phyloP scores from a whole-genome alignment of 2,888 invertebrate species.

The Trachelus tabidus region DNA sequence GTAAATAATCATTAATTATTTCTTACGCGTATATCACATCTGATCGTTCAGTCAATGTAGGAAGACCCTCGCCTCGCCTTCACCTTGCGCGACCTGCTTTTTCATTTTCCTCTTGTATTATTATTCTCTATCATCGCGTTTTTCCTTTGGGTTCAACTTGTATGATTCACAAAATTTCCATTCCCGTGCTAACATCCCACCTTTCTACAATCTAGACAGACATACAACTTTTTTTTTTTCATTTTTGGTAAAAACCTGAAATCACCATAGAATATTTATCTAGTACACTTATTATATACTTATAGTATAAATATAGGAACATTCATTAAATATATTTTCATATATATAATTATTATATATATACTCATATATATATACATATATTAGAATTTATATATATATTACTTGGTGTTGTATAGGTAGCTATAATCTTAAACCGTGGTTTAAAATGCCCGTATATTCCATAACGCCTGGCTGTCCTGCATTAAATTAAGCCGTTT shows the following conservation, averaged over 20 bases:
- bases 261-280: constrained; percentile 64
- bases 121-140: neutral
- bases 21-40: constrained; percentile 66
- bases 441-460: constrained; percentile 60
- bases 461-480: constrained; percentile 49
- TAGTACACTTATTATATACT: constrained; percentile 61
- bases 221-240: constrained; percentile 45
- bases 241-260: constrained; percentile 62
- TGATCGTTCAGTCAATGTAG: constrained; percentile 67
- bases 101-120: constrained; percentile 21
- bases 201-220: constrained; percentile 55
- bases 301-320: constrained; percentile 66
- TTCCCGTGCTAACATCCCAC: neutral
- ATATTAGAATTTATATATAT: constrained; percentile 37
- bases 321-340: constrained; percentile 65
- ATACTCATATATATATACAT: constrained; percentile 33
- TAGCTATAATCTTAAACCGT: constrained; percentile 52
- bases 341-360: constrained; percentile 41
- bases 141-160: constrained; percentile 7
- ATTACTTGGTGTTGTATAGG: constrained; percentile 62
- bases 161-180: constrained; percentile 4
- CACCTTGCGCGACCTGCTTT: constrained; percentile 44
- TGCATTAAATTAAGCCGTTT: neutral
- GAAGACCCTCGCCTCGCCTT: constrained; percentile 64
- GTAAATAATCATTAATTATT: constrained; percentile 60